Percentiles rank a stretch among this genome's conserved stretches.
Evolutionary conservation across 2,888 invertebrate species (phyloP).

Genomic region (Alentia gelatinosa): DNA sequence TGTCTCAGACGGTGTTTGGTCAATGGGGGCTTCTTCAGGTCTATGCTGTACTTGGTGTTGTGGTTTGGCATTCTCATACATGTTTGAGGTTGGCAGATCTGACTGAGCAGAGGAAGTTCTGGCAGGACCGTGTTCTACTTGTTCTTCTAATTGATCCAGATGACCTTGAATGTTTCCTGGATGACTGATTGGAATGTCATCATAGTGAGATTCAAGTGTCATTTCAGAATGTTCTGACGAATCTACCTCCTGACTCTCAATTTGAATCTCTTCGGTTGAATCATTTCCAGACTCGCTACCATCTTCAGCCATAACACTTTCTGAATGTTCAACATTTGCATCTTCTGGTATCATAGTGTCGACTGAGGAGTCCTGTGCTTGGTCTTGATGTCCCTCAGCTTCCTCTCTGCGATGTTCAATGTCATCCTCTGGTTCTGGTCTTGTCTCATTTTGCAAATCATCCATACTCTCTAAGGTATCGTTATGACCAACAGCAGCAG

Average conservation of each 20-base stretch:
- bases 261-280: not conserved
- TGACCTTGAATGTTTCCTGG: not conserved
- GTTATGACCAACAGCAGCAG: not conserved
- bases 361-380: too few species aligned
- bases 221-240: too few species aligned
- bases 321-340: too few species aligned
- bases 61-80: not conserved
- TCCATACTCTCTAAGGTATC: constrained; percentile 29
- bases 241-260: too few species aligned
- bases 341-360: too few species aligned
- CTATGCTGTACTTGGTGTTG: not conserved
- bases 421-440: not conserved
- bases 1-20: not conserved
- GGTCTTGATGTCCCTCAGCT: not conserved
- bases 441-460: not conserved
- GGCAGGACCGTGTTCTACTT: not conserved
- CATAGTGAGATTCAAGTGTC: too few species aligned
- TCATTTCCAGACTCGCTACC: not conserved
- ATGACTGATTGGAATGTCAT: too few species aligned
- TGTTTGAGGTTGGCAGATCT: not conserved
- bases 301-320: not conserved
- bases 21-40: not conserved
- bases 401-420: not conserved
- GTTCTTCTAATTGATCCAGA: not conserved
- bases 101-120: not conserved